Conservation (phyloP, 1,140 invertebrate genomes). For the Meloidogyne hapla region DNA sequence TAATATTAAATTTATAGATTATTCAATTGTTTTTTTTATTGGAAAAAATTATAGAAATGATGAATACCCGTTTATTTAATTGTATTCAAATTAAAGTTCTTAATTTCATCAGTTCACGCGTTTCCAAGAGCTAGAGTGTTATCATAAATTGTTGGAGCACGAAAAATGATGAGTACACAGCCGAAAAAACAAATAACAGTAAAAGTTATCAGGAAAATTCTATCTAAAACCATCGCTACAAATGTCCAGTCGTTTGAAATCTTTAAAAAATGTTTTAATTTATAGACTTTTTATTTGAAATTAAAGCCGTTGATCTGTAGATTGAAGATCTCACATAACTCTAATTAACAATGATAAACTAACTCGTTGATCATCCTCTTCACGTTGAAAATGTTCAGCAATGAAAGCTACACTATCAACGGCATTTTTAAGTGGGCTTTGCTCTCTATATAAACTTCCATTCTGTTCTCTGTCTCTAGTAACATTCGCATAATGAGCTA, state of each 20-base stretch:
- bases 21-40: too few relatives aligned
- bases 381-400: slow-evolving; percentile 60
- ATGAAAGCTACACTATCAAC: slow-evolving; percentile 61
- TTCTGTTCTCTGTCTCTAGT: not conserved
- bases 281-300: too few relatives aligned
- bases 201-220: slow-evolving; percentile 76
- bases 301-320: too few relatives aligned
- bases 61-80: too few relatives aligned
- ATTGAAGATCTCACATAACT: too few relatives aligned
- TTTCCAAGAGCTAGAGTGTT: slow-evolving; percentile 51
- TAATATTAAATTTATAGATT: too few relatives aligned
- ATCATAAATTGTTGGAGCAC: slow-evolving; percentile 69
- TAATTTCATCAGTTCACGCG: not conserved
- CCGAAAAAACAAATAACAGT: slow-evolving; percentile 58
- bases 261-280: too few relatives aligned
- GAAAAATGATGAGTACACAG: slow-evolving; percentile 57
- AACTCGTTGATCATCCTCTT: slow-evolving; percentile 63
- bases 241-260: slow-evolving; percentile 83
- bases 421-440: slow-evolving; percentile 56
- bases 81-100: too few relatives aligned
- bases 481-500: not conserved
- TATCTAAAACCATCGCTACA: slow-evolving; percentile 97
- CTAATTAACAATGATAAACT: slow-evolving; percentile 2
- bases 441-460: slow-evolving; percentile 52
- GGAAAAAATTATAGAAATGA: too few relatives aligned